Base-by-base conservation (phyloP, 2,113 vertebrate genomes). In the Thomomys bottae region DNA sequence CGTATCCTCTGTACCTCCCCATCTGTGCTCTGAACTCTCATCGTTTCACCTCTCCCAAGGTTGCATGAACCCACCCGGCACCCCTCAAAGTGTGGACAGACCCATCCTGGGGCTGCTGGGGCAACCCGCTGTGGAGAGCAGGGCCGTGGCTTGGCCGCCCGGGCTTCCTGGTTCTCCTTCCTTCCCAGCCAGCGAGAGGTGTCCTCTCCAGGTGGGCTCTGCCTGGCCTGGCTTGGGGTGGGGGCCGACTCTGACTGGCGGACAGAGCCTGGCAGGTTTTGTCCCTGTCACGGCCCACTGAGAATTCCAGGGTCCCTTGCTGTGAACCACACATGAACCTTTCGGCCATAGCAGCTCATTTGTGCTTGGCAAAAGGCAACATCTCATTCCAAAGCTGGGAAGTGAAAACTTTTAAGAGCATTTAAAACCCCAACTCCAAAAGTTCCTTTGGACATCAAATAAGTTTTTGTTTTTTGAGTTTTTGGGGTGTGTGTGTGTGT, bases 361-460 rank as follows among this genome's bases (percentile, higher is more conserved):
- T 70, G 24, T 36, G 63, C 34, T 94, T 96, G 95, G 95, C 93
- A 81, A 61, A 93, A 57, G 28, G 42, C 61, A 82, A 54, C 85
- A 10, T 88, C 94, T 91, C 78, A 28, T 94, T 94, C 95, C 94
- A 91, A 85, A 94, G 88, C 89, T 2, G 57, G 88, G 85, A 84
- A 95, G 68, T n/a, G 40, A 88, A 72, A 71, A 90, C 82, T 92
- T 96, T 89, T 80, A 88, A 94, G 84, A 83, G 20, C 24, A 23
- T 87, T 92, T 87, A 92, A 95, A 96, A 89, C 49, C 82, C 70
- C 94, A 76, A 80, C 91, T 92, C 85, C 94, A 61, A 91, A 94
- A 87, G 75, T 54, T 79, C 91, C 93, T 78, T 54, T 78, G 82
- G 88, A 96, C 95, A 92, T 95, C 96, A 92, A 91, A 96, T 87